phyloP scores from a whole-genome alignment of 2,797 vertebrate genomes.

The Karalla daura region DNA sequence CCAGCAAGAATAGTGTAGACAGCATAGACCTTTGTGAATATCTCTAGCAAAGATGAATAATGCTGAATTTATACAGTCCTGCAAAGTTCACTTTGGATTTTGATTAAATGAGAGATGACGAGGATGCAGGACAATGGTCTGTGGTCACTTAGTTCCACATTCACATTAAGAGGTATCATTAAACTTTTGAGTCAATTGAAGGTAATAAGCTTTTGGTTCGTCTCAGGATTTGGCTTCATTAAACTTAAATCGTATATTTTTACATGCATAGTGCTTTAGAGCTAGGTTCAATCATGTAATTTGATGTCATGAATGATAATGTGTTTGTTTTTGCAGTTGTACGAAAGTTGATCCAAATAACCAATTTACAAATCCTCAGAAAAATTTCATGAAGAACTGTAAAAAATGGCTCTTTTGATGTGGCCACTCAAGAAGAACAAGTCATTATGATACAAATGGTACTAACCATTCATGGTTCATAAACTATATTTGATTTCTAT shows the following conservation, averaged over 20 bases:
- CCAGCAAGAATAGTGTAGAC: constrained; percentile 7
- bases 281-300: background rate
- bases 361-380: constrained; percentile 1
- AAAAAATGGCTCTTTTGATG: constrained; percentile 14
- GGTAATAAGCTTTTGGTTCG: constrained; percentile 34
- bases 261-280: background rate
- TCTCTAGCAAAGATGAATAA: constrained; percentile 7
- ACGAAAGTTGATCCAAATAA: background rate
- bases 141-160: constrained; percentile 28
- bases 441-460: constrained; percentile 45
- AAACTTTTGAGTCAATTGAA: constrained; percentile 35
- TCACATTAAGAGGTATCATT: constrained; percentile 25
- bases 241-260: constrained; percentile 6
- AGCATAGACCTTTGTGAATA: constrained; percentile 15
- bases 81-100: background rate
- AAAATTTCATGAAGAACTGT: constrained; percentile 27
- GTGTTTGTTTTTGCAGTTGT: background rate
- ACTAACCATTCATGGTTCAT: constrained; percentile 52
- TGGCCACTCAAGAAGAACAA: constrained; percentile 43
- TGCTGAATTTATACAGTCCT: background rate
- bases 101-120: constrained; percentile 46
- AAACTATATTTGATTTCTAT: constrained; percentile 43
- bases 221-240: constrained; percentile 35
- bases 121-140: constrained; percentile 36
- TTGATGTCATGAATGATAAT: background rate